These are phyloP conservation scores for Grammomys surdaster DNA, from an alignment of 2,113 vertebrate genomes.

Conservation along the genomic window DNA sequence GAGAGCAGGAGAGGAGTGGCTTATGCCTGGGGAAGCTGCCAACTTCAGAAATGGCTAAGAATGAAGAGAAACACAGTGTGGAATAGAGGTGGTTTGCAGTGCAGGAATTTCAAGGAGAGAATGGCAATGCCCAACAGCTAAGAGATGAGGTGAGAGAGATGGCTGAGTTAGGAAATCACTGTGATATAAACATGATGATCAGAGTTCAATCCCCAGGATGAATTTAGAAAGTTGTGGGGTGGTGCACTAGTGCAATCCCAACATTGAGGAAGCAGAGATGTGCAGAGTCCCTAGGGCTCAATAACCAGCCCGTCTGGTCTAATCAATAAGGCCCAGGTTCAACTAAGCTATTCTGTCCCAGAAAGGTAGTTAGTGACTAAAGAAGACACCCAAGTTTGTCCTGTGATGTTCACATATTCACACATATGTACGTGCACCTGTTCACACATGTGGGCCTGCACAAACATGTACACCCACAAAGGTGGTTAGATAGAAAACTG, in stretches of 20 bases:
- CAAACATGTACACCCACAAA: background rate
- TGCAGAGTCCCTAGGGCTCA: background rate
- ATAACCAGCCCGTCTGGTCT: background rate
- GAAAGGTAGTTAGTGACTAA: background rate
- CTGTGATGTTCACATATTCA: background rate
- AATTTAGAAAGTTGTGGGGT: background rate
- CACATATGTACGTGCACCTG: background rate
- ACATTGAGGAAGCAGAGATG: background rate
- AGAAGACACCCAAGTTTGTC: background rate
- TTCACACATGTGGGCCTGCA: background rate
- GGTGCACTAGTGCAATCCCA: background rate
- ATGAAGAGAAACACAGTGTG: background rate
- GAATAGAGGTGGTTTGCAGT: too few species aligned
- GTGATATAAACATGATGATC: background rate
- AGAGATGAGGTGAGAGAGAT: background rate
- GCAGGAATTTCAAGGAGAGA: background rate
- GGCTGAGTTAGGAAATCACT: background rate
- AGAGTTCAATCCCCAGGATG: background rate
- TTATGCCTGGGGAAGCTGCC: background rate
- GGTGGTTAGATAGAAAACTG: background rate
- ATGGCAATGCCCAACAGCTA: background rate
- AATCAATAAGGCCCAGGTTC: background rate
- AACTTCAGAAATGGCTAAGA: background rate
- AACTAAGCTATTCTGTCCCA: background rate
- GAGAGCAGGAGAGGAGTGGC: rapidly evolving